Evolutionary conservation across 2,113 vertebrate species (phyloP).

Genomic region (Prunella himalayana): DNA sequence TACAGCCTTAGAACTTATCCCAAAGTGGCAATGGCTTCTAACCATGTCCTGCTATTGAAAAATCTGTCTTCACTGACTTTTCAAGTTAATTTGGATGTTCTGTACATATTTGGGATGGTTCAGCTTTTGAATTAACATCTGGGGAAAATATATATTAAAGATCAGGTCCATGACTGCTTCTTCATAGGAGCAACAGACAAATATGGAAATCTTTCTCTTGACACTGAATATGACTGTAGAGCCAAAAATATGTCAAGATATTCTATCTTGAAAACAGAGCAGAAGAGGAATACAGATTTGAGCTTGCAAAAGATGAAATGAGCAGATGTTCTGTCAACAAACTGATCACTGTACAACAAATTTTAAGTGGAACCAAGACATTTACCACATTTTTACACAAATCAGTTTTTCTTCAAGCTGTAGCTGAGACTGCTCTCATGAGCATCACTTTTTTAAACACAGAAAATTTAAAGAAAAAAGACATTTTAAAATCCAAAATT

Average conservation of each 20-base stretch:
- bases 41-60: not conserved
- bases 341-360: conserved; percentile 20
- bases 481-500: not conserved
- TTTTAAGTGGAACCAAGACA: conserved; percentile 12
- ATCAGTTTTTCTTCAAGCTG: not conserved
- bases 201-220: conserved; percentile 56
- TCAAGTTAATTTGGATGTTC: conserved; percentile 48
- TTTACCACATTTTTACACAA: conserved; percentile 8
- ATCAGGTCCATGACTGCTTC: conserved; percentile 59
- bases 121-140: conserved; percentile 57
- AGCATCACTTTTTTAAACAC: not conserved
- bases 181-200: conserved; percentile 62
- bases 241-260: conserved; percentile 69
- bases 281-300: conserved; percentile 55
- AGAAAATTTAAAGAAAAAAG: not conserved
- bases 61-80: conserved; percentile 22
- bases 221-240: conserved; percentile 30
- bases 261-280: conserved; percentile 32
- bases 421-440: not conserved
- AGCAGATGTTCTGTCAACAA: conserved; percentile 61
- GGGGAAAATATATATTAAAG: conserved; percentile 36
- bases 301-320: conserved; percentile 47
- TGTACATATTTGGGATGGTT: conserved; percentile 36
- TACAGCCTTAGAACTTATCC: not conserved
- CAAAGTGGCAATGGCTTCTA: not conserved